phyloP scores from a whole-genome alignment of 2,888 invertebrate genomes.

The Arrhopalites spinosus region DNA sequence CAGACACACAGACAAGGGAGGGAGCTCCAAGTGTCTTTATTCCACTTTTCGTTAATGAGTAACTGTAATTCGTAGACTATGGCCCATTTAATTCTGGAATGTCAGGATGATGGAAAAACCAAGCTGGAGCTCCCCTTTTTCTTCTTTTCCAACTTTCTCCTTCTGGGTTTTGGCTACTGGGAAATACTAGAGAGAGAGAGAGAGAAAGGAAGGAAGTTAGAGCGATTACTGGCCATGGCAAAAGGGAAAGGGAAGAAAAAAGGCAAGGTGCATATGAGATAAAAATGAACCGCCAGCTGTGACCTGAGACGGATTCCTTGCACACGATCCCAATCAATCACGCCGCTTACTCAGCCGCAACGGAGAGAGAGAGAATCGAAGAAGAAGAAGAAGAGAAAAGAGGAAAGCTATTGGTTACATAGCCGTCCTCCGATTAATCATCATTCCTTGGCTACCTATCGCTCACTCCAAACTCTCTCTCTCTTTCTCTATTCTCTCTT shows the following conservation, averaged over 20 bases:
- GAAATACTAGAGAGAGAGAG: background rate
- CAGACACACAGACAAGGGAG: background rate
- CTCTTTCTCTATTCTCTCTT: background rate
- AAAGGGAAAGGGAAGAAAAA: background rate
- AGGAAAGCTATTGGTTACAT: slow-evolving; percentile 30
- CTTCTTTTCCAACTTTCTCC: too few species aligned
- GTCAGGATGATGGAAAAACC: slow-evolving; percentile 10
- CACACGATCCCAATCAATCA: slow-evolving; percentile 45
- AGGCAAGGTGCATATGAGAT: slow-evolving; percentile 8
- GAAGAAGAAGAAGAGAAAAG: background rate
- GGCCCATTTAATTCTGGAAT: slow-evolving; percentile 22
- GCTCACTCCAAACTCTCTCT: slow-evolving; percentile 25
- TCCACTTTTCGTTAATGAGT: slow-evolving; percentile 23
- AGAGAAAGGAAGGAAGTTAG: background rate
- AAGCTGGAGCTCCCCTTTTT: background rate
- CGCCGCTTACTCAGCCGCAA: slow-evolving; percentile 32
- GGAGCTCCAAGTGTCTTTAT: background rate
- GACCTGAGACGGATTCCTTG: slow-evolving; percentile 35
- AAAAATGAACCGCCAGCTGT: slow-evolving; percentile 42
- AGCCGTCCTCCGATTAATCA: slow-evolving; percentile 40
- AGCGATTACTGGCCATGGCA: background rate
- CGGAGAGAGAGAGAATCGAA: slow-evolving; percentile 19
- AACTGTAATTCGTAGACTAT: slow-evolving; percentile 20
- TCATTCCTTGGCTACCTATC: slow-evolving; percentile 35
- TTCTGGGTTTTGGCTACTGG: background rate